phyloP scores from a whole-genome alignment of 2,797 vertebrate genomes.

The Pagetopsis macropterus region DNA sequence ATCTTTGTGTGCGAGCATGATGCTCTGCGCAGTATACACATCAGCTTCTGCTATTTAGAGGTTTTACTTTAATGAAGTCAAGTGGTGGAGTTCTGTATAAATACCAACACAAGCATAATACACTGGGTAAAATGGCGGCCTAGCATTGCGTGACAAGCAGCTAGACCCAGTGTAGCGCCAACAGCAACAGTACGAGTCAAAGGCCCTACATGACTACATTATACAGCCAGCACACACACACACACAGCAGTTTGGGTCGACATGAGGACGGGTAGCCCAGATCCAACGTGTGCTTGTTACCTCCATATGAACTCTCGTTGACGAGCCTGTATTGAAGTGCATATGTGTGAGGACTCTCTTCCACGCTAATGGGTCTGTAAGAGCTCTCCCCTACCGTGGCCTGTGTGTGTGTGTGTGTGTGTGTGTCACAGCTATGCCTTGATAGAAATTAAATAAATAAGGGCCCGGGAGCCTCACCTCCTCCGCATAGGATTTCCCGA shows the following conservation, averaged over 20 bases:
- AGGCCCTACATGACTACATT: conserved; percentile 26
- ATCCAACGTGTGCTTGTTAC: conserved; percentile 36
- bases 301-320: conserved; percentile 15
- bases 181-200: conserved; percentile 35
- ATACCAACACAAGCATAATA: neutral
- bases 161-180: conserved; percentile 19
- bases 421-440: conserved; percentile 77
- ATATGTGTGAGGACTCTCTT: conserved; percentile 31
- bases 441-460: conserved; percentile 70
- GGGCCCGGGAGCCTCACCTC: conserved; percentile 86
- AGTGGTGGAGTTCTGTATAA: neutral
- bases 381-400: conserved; percentile 61
- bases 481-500: conserved; percentile 96
- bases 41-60: no score
- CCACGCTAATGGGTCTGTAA: conserved; percentile 55
- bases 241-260: conserved; percentile 10
- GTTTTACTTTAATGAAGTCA: neutral
- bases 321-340: conserved; percentile 20
- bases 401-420: conserved; percentile 37
- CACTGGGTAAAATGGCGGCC: neutral
- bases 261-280: conserved; percentile 46
- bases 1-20: no score
- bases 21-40: no score
- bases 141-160: neutral
- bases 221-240: conserved; percentile 21